Evolutionary conservation across 2,797 vertebrate genomes (phyloP), one percentile per base, ranked within the genome.

Genomic region (Sciaenops ocellatus): DNA sequence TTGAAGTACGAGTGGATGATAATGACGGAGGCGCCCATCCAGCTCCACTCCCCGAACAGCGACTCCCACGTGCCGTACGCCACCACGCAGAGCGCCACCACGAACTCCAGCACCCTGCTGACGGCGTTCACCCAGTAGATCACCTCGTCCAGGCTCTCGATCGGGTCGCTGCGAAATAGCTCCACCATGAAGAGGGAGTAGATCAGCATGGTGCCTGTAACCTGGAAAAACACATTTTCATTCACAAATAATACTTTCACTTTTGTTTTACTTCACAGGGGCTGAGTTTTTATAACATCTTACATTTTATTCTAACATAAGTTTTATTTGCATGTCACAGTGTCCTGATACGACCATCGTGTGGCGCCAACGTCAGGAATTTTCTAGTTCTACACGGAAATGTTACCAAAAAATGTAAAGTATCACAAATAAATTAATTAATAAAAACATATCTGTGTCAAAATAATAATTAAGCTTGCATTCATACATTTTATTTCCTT

Each of bases 1-100:
- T 97, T 98, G 92, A 96, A 97, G 91, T 98, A 98, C 0, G 96
- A 97, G 89, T 98, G 97, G 89, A 97, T 94, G 86, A 97, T 95
- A 59, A 98, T 96, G 85, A 97, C 95, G 0, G 96, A 97, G 69
- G 96, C 96, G 0, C 96, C 97, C 95, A 97, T 94, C 97, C 97
- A 97, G 90, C 96, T 97, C 97, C 97, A 98, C 84, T 98, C 96
- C 1, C 97, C 97, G 0, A 96, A 95, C 69, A 97, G 87, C 0
- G 96, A 97, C 92, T 97, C 97, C 96, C 96, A 96, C 15, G 94
- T 93, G 26, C 97, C 97, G 2, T 97, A 97, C 0, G 93, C 96
- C 86, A 97, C 97, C 77, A 97, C 97, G 3, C 96, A 96, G 13
- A 98, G 80, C 0, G 97, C 97, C 92, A 98, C 96, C 73, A 96